These are phyloP conservation scores for Chelmon rostratus DNA, from an alignment of 2,797 vertebrate species.

Conservation along the genomic window DNA sequence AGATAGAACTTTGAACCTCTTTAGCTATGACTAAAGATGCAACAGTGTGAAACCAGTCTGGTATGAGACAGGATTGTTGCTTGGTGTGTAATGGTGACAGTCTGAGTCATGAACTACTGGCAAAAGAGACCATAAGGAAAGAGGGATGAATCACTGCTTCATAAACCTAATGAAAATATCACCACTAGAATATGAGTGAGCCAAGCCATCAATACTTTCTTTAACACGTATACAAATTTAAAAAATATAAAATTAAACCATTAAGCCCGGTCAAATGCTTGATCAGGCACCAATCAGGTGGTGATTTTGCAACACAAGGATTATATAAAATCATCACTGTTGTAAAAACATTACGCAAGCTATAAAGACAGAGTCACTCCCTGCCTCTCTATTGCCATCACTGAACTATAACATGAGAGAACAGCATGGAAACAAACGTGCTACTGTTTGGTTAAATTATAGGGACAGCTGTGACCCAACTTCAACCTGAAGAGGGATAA, in stretches of 20 bases:
- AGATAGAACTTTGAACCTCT: constrained; percentile 22
- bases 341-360: constrained; percentile 18
- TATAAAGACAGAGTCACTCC: neutral
- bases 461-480: neutral
- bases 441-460: neutral
- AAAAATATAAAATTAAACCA: neutral
- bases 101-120: constrained; percentile 53
- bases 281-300: neutral
- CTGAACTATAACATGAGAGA: neutral
- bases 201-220: neutral
- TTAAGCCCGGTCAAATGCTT: neutral
- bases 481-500: neutral
- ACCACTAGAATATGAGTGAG: neutral
- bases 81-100: constrained; percentile 10
- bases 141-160: constrained; percentile 42
- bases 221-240: neutral
- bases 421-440: neutral
- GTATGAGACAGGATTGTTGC: constrained; percentile 33
- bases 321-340: constrained; percentile 1
- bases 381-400: neutral
- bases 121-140: constrained; percentile 7
- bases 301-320: neutral
- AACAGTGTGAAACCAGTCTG: constrained; percentile 27
- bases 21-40: constrained; percentile 26
- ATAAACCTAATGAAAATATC: constrained; percentile 22